A percentile compares a stretch with the other conserved stretches of the same genome.
Conservation (phyloP, 2,797 vertebrate genomes). For the Acrocephalus scirpaceus region DNA sequence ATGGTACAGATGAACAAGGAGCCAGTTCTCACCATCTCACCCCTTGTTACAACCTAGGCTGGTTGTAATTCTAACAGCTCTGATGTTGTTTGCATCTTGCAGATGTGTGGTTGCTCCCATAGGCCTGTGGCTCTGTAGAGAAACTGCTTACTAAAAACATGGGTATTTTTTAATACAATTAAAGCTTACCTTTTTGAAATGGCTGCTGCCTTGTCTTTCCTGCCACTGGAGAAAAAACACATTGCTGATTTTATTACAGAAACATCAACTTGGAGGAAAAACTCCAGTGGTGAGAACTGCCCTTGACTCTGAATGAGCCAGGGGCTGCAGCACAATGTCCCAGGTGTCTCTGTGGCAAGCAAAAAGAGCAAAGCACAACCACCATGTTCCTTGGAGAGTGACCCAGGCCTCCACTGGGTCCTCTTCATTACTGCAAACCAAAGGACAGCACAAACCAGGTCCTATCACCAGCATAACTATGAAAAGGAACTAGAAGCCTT, state of each 20-base stretch:
- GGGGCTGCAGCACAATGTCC: neutral
- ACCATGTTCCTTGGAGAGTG: neutral
- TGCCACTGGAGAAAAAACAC: neutral
- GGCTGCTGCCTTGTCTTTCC: constrained; percentile 42
- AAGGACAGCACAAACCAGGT: neutral
- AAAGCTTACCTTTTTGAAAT: constrained; percentile 78
- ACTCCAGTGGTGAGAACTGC: neutral
- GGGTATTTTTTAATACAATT: constrained; percentile 74
- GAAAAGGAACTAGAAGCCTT: neutral
- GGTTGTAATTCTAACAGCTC: constrained; percentile 15
- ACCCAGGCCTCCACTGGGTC: neutral
- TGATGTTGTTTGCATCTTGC: constrained; percentile 53
- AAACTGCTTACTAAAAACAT: constrained; percentile 68
- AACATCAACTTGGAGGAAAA: neutral
- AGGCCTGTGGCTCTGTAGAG: constrained; percentile 36
- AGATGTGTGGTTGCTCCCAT: constrained; percentile 35
- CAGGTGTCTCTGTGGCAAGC: neutral
- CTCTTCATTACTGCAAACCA: neutral
- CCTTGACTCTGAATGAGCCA: neutral
- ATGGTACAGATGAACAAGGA: neutral
- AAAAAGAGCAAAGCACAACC: constrained; percentile 17
- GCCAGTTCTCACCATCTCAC: neutral
- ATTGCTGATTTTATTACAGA: neutral
- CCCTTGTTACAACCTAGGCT: neutral
- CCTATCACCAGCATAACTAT: neutral